phyloP scores from a whole-genome alignment of 1,140 invertebrate species.

The Diprion similis region DNA sequence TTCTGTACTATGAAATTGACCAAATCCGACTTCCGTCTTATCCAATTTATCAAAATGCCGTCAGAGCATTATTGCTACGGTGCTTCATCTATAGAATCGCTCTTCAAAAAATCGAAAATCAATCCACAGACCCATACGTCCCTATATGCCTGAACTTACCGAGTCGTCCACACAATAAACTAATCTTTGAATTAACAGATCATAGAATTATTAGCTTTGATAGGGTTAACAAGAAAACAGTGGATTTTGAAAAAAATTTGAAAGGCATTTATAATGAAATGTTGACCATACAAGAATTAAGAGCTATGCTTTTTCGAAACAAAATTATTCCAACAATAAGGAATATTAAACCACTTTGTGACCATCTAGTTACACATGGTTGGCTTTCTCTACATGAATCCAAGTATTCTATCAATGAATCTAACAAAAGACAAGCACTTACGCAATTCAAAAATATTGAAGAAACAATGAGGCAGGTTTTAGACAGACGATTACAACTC shows the following conservation, averaged over 20 bases:
- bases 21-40: not conserved
- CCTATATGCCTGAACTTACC: not conserved
- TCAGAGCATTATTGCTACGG: not conserved
- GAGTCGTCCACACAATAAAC: not conserved
- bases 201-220: not conserved
- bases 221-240: not conserved
- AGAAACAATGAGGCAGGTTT: not conserved
- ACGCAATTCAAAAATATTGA: not conserved
- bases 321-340: not conserved
- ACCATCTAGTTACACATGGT: not conserved
- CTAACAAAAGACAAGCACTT: not conserved
- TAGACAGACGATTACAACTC: not conserved
- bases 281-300: not conserved
- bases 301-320: not conserved
- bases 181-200: not conserved
- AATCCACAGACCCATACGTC: not conserved
- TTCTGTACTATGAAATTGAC: not conserved
- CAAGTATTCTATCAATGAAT: not conserved
- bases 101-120: not conserved
- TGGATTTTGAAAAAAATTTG: not conserved
- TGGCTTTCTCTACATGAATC: not conserved
- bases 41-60: not conserved
- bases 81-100: not conserved
- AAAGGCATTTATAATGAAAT: not conserved
- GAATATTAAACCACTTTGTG: not conserved